Evolutionary conservation across 2,888 invertebrate species (phyloP), one percentile per base, ranked within the genome.

Genomic region (Melieria crassipennis): DNA sequence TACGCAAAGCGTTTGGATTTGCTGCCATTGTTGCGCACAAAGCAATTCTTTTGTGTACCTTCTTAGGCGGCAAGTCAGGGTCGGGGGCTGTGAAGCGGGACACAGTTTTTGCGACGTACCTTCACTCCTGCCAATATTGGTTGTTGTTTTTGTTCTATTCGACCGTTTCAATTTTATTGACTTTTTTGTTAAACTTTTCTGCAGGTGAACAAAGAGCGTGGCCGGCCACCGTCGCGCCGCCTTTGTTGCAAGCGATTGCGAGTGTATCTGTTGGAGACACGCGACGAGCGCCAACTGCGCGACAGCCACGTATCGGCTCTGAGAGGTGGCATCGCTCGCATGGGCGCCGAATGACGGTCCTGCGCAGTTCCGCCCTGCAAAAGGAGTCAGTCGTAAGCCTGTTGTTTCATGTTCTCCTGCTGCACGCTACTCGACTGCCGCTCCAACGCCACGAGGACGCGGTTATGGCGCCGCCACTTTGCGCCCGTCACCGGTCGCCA

Each of bases 271-370:
- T 48, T 57, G 43, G 56, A 56, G 42, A 16, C 69, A 56, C 69
- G 62, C 62, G 60, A 58, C 69, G 69, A 69, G 63, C 63, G 63
- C 55, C 55, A 62, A 42, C 69, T 69, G 62, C 62, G 56, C 56
- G 69, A 69, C 62, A 47, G 69, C 56, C 69, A 69, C 42, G 42
- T 47, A n/a, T 66, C 66, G 60, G 46, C 56, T 61, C 58, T 30
- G 30, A 30, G 30, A 30, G 30, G 30, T 30, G 30, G 3, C 30
- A 30, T 30, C 30, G 30, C 30, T 30, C 30, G 30, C 30, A 30
- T 30, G 30, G 30, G 30, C 30, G 30, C 30, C 30, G 30, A 2
- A 30, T 30, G 30, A 30, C 30, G 30, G 30, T 30, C 30, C 30
- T 30, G 30, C 30, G 30, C 30, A 30, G 30, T 30, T 2, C 3